phyloP scores from a whole-genome alignment of 2,888 invertebrate species.

The Mythimna loreyi region DNA sequence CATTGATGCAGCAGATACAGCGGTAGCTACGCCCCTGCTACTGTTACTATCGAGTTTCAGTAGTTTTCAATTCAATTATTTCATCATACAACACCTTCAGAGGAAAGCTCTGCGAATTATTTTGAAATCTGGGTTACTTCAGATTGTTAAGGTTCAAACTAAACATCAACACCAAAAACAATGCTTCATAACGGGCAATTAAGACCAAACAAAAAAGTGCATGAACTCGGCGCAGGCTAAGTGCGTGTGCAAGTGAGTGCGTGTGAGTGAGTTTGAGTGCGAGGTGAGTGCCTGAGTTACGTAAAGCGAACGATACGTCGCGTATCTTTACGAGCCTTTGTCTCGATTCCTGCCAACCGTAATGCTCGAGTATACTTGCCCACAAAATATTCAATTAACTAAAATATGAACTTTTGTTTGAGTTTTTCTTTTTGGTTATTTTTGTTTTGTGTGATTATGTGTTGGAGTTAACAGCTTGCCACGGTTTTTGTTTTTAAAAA shows the following conservation, averaged over 20 bases:
- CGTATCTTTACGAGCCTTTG: slow-evolving; percentile 89
- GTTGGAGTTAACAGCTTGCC: slow-evolving; percentile 15
- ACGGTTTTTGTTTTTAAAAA: slow-evolving; percentile 1
- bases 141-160: slow-evolving; percentile 23
- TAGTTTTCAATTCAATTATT: not conserved
- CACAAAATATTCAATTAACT: slow-evolving; percentile 56
- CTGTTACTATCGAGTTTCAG: not conserved
- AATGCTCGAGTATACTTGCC: slow-evolving; percentile 66
- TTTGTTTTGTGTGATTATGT: slow-evolving; percentile 12
- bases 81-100: not conserved
- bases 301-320: slow-evolving; percentile 71
- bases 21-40: too few species aligned
- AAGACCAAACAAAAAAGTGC: slow-evolving; percentile 48
- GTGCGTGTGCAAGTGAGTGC: slow-evolving; percentile 28
- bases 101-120: slow-evolving; percentile 2
- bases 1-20: too few species aligned
- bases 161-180: slow-evolving; percentile 42
- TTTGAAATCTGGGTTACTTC: slow-evolving; percentile 33
- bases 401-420: slow-evolving; percentile 17
- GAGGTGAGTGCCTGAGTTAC: slow-evolving; percentile 73
- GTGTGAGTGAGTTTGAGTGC: slow-evolving; percentile 46
- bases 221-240: slow-evolving; percentile 35
- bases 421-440: not conserved
- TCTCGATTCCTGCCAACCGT: slow-evolving; percentile 82
- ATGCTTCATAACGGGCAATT: slow-evolving; percentile 46